Percentiles rank a stretch among this genome's conserved stretches.
Evolutionary conservation across 2,797 vertebrate genomes (phyloP).

Genomic region (Aldrovandia affinis): DNA sequence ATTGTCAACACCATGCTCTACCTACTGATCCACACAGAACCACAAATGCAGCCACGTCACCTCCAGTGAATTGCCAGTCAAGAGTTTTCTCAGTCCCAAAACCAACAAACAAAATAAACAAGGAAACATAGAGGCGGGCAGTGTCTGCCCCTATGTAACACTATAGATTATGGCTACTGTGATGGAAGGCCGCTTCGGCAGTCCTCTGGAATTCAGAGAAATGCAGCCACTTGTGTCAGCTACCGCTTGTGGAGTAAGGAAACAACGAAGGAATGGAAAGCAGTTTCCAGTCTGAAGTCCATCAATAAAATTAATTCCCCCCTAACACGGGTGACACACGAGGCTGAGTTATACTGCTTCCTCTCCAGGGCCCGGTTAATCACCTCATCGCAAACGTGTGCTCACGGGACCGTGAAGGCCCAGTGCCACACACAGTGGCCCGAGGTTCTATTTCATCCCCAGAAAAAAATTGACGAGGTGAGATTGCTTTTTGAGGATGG

Average conservation of each 20-base stretch:
- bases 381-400: constrained; percentile 60
- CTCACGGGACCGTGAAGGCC: constrained; percentile 64
- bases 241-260: neutral
- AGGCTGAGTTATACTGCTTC: constrained; percentile 64
- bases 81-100: constrained; percentile 42
- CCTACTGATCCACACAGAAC: no score
- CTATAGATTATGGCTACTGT: neutral
- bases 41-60: constrained; percentile 50
- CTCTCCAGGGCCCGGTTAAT: constrained; percentile 62
- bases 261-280: neutral
- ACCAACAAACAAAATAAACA: neutral
- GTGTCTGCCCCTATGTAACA: no score
- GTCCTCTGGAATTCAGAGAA: neutral
- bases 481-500: constrained; percentile 39
- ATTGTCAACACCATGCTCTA: no score
- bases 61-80: constrained; percentile 66
- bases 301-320: neutral
- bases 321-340: constrained; percentile 51
- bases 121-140: neutral
- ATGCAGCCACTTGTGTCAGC: neutral
- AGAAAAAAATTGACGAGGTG: neutral
- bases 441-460: constrained; percentile 50
- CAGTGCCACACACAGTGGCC: constrained; percentile 65
- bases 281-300: neutral
- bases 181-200: neutral